Base-by-base conservation (phyloP, 2,888 invertebrate species). In the Periphyllus acericola region DNA sequence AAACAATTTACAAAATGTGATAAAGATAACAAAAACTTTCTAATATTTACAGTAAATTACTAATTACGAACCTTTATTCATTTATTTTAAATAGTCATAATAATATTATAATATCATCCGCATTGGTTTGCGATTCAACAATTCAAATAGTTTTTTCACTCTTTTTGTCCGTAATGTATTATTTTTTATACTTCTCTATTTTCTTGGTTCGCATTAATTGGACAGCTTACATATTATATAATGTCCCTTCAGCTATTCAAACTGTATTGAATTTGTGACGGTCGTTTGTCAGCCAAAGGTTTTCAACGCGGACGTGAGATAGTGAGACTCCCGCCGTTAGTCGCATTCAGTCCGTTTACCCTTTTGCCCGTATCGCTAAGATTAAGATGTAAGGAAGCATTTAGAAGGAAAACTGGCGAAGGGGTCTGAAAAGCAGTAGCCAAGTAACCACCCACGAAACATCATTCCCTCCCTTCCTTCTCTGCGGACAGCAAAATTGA, bases 351-450 rank as follows among this genome's bases (percentile, higher is more conserved):
- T 74, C n/a, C 52, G 72, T 55, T 74, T 14, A 29, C 29, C 34
- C 55, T 74, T 74, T 74, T 60, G 21, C 55, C 5, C 36, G 55
- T n/a, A 17, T 46, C n/a, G 36, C 32, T 46, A n/a, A 76, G 66
- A 68, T 40, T 76, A 66, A 84, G 66, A 34, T 25, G n/a, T 46
- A 46, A 76, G 19, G 46, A 32, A 75, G 21, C 32, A n/a, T 66
- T 81, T 84, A 40, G 66, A 71, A 89, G 89, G 25, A 81, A 95
- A 0, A 93, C 93, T 89, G 95, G 91, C 94, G 34, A 94, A 93
- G 89, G 93, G 93, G 0, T 94, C 95, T 34, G 0, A 94, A 95
- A 78, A 93, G 52, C 46, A 78, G 78, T 21, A 78, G 46, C 52
- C 78, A 68, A 85, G n/a, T 78, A 68, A 34, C 78, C 19, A 72